Conservation (phyloP, 2,113 vertebrate genomes). For the Nannospalax galili region DNA sequence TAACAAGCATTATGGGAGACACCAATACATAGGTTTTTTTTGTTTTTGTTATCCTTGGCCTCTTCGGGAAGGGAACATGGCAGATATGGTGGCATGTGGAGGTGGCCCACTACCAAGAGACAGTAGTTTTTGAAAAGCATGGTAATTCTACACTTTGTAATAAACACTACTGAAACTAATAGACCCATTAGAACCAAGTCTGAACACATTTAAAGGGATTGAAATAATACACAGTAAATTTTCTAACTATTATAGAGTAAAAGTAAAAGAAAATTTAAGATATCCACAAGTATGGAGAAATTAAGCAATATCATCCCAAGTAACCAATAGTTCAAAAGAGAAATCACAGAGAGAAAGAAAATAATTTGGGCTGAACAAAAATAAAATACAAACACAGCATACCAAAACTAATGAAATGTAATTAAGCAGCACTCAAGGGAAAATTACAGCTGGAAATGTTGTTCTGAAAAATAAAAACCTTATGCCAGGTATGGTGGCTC, state of each 20-base stretch:
- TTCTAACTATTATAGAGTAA: not conserved
- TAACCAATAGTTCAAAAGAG: not conserved
- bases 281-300: constrained; percentile 20
- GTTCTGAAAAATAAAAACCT: constrained; percentile 10
- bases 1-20: not conserved
- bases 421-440: not conserved
- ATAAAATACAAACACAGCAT: not conserved
- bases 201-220: not conserved
- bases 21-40: not conserved
- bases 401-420: not conserved
- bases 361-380: not conserved
- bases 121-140: not conserved
- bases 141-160: not conserved
- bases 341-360: constrained; percentile 31
- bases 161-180: not conserved
- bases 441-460: not conserved
- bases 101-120: no score
- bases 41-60: no score
- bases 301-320: constrained; percentile 10
- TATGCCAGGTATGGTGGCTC: not conserved
- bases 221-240: not conserved
- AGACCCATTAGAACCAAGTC: not conserved
- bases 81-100: no score
- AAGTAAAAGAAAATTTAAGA: not conserved
- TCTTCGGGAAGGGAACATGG: no score